Base-by-base conservation (phyloP, 2,113 vertebrate species). In the Labrus mixtus region DNA sequence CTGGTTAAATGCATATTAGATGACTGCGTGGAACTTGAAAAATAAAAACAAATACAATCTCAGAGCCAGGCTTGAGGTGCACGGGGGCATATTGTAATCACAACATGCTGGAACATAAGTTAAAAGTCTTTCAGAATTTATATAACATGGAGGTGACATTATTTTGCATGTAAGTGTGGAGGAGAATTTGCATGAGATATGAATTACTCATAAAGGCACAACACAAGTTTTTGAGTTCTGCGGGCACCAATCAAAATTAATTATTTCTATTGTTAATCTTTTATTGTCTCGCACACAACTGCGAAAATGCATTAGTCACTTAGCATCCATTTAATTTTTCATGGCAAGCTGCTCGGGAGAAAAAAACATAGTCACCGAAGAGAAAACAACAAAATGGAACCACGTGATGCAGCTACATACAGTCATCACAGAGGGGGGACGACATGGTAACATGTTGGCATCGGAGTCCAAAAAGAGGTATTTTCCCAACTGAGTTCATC, bases 231-330 rank as follows among this genome's bases (percentile, higher is more conserved):
- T 78, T 94, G 89, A 94, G 92, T 92, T 93, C 94, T 94, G 93
- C 88, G 54, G 92, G 91, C 91, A 96, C 93, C 95, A 96, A 96
- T 97, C 95, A 95, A 95, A 95, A 95, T 96, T 93, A 94, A 95
- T 94, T 96, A 95, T 93, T 91, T 94, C 93, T 91, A 86, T 91
- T 91, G 91, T 97, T 95, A 96, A 97, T 96, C 95, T 97, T 97
- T 97, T 90, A 97, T 95, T 76, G 89, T 93, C 90, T 89, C 90
- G 95, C 94, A 91, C 88, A 88, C 89, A 92, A 95, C 91, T 93
- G 89, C 95, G 95, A 94, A 96, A 97, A 93, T 96, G 94, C 96
- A 96, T 97, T 97, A 96, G 95, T 94, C 91, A 94, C 95, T 96
- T 95, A 89, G 93, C 91, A 88, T 90, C 85, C 88, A 78, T 94